Conservation (phyloP, 2,888 invertebrate species). For the Tenodera sinensis region DNA sequence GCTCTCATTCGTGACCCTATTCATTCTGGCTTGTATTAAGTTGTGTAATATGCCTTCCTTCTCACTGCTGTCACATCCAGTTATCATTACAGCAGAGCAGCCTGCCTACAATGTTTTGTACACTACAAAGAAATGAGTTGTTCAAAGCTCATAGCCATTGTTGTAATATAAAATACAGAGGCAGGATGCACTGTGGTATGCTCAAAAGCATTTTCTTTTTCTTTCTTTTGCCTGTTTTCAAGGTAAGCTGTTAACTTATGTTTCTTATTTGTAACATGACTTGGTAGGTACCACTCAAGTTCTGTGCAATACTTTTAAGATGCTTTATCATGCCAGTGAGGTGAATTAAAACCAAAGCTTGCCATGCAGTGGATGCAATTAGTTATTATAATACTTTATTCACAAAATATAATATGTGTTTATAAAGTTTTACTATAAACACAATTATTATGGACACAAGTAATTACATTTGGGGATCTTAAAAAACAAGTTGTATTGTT, state of each 20-base stretch:
- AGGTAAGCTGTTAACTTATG: background rate
- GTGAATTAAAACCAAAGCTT: background rate
- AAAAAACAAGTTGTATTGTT: background rate
- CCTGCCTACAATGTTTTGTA: background rate
- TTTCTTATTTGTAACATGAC: background rate
- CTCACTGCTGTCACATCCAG: background rate
- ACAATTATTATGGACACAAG: too few relatives aligned
- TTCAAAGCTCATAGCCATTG: background rate
- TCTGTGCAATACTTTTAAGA: background rate
- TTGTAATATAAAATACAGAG: background rate
- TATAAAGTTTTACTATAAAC: background rate
- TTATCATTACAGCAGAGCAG: background rate
- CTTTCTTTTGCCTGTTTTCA: background rate
- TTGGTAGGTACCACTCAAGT: background rate
- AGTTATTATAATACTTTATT: background rate
- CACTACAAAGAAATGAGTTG: background rate
- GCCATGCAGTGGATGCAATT: background rate
- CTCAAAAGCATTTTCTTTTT: background rate
- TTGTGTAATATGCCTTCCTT: background rate
- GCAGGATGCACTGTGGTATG: background rate
- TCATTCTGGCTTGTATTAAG: background rate
- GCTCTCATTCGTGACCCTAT: background rate
- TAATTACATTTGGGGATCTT: too few relatives aligned
- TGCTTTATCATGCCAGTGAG: background rate
- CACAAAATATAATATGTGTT: background rate